Evolutionary conservation across 1,140 invertebrate species (phyloP), one percentile per base, ranked within the genome.

Genomic region (Scaptomyza hsui): DNA sequence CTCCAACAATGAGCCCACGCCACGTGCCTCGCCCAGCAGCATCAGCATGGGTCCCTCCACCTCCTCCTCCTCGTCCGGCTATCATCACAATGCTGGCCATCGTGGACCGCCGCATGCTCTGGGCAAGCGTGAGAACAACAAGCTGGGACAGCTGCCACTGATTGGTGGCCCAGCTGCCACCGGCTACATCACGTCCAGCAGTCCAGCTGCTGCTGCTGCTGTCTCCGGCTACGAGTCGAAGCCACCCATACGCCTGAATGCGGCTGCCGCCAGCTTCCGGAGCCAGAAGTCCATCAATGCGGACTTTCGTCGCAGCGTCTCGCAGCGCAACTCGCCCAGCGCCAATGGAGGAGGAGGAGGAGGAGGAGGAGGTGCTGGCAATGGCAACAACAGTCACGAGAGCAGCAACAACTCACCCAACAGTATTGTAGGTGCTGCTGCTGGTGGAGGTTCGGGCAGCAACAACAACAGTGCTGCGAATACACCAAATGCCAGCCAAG

Each of bases 391-490:
- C 69, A 90, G 89, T 64, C 89, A 90, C 61, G 90, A 91, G 51
- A 91, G 88, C 70, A 91, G 89, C 76, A 91, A 80, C 72, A 91
- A 91, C 52, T 91, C 90, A 69, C 90, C 90, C 44, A 91, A 90
- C 73, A 91, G 90, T 89, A 91, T 91, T 90, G 68, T 47, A 29
- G 86, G 63, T 15, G 48, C 35, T 3, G 45, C 15, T 13, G 42
- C 15, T 19, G 41, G 56, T 12, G 48, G 42, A n/a, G 29, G 41
- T 26, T 35, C 56, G 69, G 39, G 48, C 52, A 82, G 78, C 67
- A 75, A 72, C 51, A 74, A 47, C 24, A 83, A 82, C 49, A 88
- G 83, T 41, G 75, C 77, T 49, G 82, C 83, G 62, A 88, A 81
- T 39, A 88, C 83, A 35, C 83, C 83, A 12, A 89, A 79, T 32